Percentiles rank a stretch among this genome's conserved stretches.
Conservation (phyloP, 2,797 vertebrate genomes). For the Antrozous pallidus region DNA sequence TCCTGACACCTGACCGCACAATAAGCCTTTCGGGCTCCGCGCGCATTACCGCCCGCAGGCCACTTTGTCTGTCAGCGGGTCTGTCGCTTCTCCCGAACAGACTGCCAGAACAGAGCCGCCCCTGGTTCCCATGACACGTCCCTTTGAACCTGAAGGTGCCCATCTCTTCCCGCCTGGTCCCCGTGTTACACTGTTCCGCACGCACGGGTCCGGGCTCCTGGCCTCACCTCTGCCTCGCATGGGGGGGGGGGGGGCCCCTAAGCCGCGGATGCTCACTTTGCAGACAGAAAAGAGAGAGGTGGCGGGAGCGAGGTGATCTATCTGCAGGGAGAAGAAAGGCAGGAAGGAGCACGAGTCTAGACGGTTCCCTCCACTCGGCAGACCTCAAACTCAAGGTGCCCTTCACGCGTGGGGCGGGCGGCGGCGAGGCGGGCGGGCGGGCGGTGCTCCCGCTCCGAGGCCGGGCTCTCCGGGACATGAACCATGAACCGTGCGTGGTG, state of each 20-base stretch:
- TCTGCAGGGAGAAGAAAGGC: background rate
- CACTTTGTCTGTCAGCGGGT: background rate
- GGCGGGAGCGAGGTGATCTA: no score
- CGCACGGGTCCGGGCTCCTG: background rate
- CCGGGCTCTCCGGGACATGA: background rate
- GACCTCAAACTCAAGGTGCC: constrained; percentile 36
- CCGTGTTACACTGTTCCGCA: background rate
- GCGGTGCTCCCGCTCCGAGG: background rate
- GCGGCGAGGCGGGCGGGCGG: background rate
- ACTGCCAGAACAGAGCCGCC: background rate
- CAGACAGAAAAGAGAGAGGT: background rate
- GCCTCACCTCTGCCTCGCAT: background rate
- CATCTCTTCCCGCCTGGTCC: background rate
- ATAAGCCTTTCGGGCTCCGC: background rate
- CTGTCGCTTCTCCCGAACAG: background rate
- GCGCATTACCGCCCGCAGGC: background rate
- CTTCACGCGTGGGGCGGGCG: background rate
- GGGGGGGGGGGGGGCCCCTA: background rate
- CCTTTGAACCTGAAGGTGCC: background rate
- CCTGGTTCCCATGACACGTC: background rate
- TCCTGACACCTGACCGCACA: background rate
- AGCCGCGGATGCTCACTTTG: background rate
- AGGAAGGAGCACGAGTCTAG: background rate
- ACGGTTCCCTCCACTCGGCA: background rate
- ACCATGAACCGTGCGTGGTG: background rate